Base-by-base conservation (phyloP, 2,113 vertebrate genomes). In the Eonycteris spelaea region DNA sequence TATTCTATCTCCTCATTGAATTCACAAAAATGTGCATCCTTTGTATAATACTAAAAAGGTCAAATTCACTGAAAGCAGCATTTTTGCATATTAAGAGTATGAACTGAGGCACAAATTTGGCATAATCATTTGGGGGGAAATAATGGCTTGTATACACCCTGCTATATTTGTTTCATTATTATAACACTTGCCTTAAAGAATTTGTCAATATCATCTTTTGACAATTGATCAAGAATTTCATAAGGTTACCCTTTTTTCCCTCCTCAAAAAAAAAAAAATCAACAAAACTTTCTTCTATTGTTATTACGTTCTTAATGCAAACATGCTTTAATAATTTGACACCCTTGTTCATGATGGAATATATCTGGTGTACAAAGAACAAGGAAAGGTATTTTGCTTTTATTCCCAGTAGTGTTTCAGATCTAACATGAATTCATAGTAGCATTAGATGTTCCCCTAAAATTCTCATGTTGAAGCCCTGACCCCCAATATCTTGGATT, bases 21-120 rank as follows among this genome's bases (percentile, higher is more conserved):
- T 40, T 91, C 38, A 95, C 63, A 71, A 80, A 86, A 68, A 70
- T 65, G 38, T 63, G 19, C 43, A 71, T 82, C 24, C 30, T 86
- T 90, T 95, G 30, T 65, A 75, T 14, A 82, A 30, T 68, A 83
- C 43, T 96, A 63, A 83, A 70, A 68, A 40, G 40, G 5, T 51
- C 53, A 22, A 91, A 83, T 82, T 95, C 75, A 75, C 9, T 70
- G 30, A 90, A 93, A 80, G 40, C 8, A 90, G n/a, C 24, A 48
- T 95, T 96, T 95, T 90, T 55, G 35, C 43, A 90, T 19, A 82
- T 90, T 78, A 77, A 51, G 26, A 77, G 35, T 57, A 79, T 85
- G 45, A 92, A 68, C 9, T 68, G 61, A 90, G 59, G 48, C 70
- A 68, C 33, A 77, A 30, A 77, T 70, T 61, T 93, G 67, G 73